Evolutionary conservation across 2,113 vertebrate genomes (phyloP).

Genomic region (Sinocyclocheilus anshuiensis): DNA sequence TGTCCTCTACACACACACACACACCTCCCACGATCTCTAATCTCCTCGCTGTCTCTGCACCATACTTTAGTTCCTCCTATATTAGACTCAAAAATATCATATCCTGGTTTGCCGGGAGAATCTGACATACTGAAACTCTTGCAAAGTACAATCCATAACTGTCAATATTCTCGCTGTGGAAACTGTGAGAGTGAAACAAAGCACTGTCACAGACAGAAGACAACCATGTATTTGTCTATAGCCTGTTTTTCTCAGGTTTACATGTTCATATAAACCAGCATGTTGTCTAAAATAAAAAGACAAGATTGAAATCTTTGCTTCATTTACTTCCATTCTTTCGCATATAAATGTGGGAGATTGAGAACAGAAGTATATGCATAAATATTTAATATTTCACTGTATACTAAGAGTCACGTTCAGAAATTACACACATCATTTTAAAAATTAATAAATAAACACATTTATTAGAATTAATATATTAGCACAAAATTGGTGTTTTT

Average conservation of each 20-base stretch:
- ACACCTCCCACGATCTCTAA: neutral
- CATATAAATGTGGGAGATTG: neutral
- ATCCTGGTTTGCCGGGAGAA: constrained; percentile 2
- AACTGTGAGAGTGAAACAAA: neutral
- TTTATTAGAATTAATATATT: too few species aligned
- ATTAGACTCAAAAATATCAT: constrained; percentile 4
- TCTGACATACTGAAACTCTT: constrained; percentile 3
- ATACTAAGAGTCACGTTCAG: too few species aligned
- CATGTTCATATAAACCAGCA: constrained; percentile 4
- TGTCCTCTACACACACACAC: constrained; percentile 18
- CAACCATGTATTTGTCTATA: neutral
- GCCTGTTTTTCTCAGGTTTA: neutral
- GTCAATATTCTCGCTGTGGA: neutral
- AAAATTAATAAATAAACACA: too few species aligned
- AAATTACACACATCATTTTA: too few species aligned
- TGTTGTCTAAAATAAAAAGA: neutral
- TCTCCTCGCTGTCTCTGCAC: neutral
- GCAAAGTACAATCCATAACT: constrained; percentile 17
- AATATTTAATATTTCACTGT: too few species aligned
- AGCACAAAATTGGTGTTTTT: too few species aligned
- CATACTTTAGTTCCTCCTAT: neutral
- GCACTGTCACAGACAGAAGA: neutral
- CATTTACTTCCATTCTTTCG: neutral
- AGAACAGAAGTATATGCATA: neutral
- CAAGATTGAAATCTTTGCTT: neutral